A percentile compares a stretch with the other conserved stretches of the same genome.
phyloP scores from a whole-genome alignment of 2,113 vertebrate species.

The Scalopus aquaticus region DNA sequence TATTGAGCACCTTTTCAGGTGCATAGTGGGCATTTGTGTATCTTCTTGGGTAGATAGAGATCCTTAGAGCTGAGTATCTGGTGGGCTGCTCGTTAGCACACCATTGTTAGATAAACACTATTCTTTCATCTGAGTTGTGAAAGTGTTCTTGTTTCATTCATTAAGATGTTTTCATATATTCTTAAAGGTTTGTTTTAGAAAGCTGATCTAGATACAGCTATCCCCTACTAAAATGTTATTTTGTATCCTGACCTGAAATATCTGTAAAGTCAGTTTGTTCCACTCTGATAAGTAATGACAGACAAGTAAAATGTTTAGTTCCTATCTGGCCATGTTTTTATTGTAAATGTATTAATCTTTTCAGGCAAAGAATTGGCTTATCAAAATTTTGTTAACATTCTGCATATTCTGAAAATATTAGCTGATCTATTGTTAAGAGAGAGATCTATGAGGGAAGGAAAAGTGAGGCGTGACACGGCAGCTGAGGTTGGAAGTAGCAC shows the following conservation, averaged over 20 bases:
- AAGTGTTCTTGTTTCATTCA: conserved; percentile 8
- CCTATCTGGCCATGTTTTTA: background rate
- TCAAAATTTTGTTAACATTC: background rate
- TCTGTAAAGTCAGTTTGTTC: conserved; percentile 1
- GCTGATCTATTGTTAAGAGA: background rate
- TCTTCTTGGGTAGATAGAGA: conserved; percentile 47
- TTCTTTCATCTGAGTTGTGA: background rate
- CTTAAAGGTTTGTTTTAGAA: conserved; percentile 40
- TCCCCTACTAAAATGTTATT: background rate
- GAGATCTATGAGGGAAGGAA: background rate
- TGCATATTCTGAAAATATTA: background rate
- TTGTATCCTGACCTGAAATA: conserved; percentile 29
- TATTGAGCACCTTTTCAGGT: conserved; percentile 16
- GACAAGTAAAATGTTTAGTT: background rate
- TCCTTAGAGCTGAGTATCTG: conserved; percentile 10
- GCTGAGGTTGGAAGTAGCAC: background rate
- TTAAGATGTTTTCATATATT: conserved; percentile 30
- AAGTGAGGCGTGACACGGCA: background rate
- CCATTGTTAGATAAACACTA: background rate
- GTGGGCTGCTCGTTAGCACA: background rate
- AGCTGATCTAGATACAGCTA: background rate
- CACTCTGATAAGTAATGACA: background rate
- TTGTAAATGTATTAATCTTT: conserved; percentile 14
- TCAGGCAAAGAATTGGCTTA: conserved; percentile 9
- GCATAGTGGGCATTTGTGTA: background rate